These are phyloP conservation scores for Pavo muticus DNA, from an alignment of 2,113 vertebrate species.

Conservation along the genomic window DNA sequence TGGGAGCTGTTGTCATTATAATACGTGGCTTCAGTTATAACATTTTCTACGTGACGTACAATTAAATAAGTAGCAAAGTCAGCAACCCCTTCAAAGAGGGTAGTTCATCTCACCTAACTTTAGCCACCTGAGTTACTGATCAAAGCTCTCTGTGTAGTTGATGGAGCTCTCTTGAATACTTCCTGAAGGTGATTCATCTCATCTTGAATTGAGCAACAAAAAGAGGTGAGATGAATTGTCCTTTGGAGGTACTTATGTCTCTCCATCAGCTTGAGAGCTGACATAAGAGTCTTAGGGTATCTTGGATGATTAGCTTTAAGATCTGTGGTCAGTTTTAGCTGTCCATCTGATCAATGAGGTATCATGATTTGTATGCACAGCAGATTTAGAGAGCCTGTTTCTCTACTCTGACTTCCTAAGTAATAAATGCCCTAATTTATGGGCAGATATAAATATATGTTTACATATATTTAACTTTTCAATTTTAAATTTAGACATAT, in stretches of 20 bases:
- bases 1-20: neutral
- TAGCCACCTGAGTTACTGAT: neutral
- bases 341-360: neutral
- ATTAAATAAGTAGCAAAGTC: constrained; percentile 17
- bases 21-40: neutral
- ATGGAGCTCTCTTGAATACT: neutral
- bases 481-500: neutral
- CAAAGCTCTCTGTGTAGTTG: neutral
- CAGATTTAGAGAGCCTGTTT: neutral
- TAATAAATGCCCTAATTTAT: neutral
- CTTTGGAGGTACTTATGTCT: neutral
- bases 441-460: neutral
- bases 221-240: neutral
- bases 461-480: neutral
- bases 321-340: neutral
- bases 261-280: neutral
- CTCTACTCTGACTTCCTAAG: neutral
- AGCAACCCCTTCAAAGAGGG: neutral
- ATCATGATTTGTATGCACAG: neutral
- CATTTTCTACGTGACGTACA: neutral
- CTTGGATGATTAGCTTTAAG: neutral
- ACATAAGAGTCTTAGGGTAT: neutral
- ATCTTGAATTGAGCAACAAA: neutral
- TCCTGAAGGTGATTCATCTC: constrained; percentile 6
- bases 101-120: neutral